These are phyloP conservation scores for Tamandua tetradactyla DNA, from an alignment of 2,797 vertebrate species.

Conservation along the genomic window DNA sequence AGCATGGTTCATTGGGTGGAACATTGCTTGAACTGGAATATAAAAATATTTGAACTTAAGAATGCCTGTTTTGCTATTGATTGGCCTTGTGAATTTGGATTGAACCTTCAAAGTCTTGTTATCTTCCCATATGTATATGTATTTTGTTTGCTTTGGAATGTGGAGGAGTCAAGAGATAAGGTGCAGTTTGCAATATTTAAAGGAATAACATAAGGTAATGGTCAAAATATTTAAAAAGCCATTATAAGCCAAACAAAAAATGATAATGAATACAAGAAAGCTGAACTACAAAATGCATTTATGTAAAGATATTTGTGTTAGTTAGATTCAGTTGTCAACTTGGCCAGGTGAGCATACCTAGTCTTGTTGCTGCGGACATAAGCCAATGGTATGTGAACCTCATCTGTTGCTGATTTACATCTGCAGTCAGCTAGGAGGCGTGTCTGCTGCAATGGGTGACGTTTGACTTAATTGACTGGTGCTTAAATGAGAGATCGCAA, in stretches of 20 bases:
- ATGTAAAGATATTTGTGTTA: background rate
- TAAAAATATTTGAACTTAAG: slow-evolving; percentile 47
- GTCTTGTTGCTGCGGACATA: no score
- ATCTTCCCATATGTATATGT: background rate
- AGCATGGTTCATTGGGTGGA: slow-evolving; percentile 50
- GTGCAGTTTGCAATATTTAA: background rate
- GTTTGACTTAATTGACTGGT: no score
- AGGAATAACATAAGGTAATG: background rate
- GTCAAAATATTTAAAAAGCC: background rate
- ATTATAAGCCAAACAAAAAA: background rate
- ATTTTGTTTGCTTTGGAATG: background rate
- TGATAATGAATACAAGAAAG: background rate
- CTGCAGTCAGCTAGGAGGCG: no score
- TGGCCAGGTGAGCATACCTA: no score
- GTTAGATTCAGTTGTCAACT: no score
- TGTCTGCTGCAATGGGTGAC: no score
- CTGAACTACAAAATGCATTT: background rate
- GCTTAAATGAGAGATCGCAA: no score
- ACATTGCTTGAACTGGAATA: slow-evolving; percentile 27
- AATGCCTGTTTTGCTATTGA: slow-evolving; percentile 34
- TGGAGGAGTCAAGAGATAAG: background rate
- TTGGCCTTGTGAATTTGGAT: background rate
- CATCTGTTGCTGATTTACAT: no score
- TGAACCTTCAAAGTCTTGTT: background rate
- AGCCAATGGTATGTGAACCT: no score